These are phyloP conservation scores for Heliconius charithonia DNA, from an alignment of 2,888 invertebrate genomes.

Conservation along the genomic window DNA sequence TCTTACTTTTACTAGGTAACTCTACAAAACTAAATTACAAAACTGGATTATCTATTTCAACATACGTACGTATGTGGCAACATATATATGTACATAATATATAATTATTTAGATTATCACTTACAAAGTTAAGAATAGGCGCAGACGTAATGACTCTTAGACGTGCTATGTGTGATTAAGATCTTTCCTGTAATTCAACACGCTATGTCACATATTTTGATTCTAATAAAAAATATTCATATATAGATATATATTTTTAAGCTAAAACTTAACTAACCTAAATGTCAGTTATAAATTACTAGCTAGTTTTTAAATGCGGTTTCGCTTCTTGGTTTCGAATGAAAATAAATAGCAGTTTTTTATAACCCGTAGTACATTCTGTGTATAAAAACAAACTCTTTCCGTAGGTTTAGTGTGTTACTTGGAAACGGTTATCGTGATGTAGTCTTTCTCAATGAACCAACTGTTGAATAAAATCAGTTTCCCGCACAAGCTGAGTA, in stretches of 20 bases:
- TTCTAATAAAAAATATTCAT: neutral
- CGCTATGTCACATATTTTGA: neutral
- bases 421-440: no score
- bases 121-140: slow-evolving; percentile 6
- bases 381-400: no score
- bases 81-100: neutral
- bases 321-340: neutral
- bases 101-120: slow-evolving; percentile 14
- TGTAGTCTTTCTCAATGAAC: no score
- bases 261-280: no score
- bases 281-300: no score
- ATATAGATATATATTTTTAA: no score
- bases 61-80: neutral
- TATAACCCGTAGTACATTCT: no score
- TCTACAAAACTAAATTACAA: no score
- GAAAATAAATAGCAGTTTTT: no score
- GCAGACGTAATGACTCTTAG: slow-evolving; percentile 12
- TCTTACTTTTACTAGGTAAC: neutral
- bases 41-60: neutral
- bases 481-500: no score
- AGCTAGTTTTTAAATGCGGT: neutral
- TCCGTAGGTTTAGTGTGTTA: no score
- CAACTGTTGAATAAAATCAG: no score
- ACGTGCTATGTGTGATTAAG: neutral
- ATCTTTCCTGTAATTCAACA: slow-evolving; percentile 21